These are phyloP conservation scores for Cinclus mexicanus DNA, from an alignment of 2,113 vertebrate species.

Conservation along the genomic window DNA sequence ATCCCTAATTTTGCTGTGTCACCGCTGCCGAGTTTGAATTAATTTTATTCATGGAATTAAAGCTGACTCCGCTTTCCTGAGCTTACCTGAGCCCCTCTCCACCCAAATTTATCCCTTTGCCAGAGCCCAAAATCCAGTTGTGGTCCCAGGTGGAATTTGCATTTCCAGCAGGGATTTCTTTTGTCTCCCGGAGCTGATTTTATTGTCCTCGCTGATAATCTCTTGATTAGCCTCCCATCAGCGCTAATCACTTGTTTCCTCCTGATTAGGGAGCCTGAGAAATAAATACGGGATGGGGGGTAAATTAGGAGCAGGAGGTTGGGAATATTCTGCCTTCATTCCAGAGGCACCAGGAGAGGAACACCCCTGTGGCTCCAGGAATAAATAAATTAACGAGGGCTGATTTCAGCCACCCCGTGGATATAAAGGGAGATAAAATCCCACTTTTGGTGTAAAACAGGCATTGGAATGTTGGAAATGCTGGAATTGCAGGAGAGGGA, in stretches of 20 bases:
- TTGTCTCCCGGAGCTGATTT: neutral
- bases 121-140: accelerated
- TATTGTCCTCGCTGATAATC: neutral
- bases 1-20: neutral
- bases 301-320: neutral
- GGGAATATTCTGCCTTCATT: neutral
- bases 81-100: neutral
- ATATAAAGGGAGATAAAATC: neutral
- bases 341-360: neutral
- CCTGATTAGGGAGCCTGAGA: neutral
- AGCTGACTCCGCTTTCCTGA: neutral
- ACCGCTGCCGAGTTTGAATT: neutral
- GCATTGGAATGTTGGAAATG: accelerated
- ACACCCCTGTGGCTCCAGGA: accelerated
- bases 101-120: neutral
- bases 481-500: neutral
- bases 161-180: neutral
- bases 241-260: neutral
- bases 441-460: neutral
- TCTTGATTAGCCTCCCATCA: neutral
- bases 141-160: neutral
- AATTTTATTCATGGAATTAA: neutral
- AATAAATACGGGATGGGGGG: neutral
- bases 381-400: neutral
- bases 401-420: neutral